phyloP scores from a whole-genome alignment of 2,113 vertebrate genomes.

The Nicator chloris region DNA sequence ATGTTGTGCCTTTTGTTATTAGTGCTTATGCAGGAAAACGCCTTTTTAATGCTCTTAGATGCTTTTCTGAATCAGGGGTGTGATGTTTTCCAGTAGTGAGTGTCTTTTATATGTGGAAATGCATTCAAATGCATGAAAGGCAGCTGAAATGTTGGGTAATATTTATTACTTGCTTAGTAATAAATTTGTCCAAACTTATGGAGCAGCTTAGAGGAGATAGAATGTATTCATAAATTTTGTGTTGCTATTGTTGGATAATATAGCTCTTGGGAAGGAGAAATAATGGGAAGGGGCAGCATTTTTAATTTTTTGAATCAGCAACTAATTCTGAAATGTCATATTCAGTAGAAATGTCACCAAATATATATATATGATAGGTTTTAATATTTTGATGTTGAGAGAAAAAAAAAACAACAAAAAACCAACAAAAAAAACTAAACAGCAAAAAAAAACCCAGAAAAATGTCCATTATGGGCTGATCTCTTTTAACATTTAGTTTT shows the following conservation, averaged over 20 bases:
- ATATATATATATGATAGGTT: background rate
- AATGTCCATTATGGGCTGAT: background rate
- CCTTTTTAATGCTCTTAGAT: background rate
- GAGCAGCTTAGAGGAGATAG: background rate
- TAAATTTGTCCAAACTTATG: background rate
- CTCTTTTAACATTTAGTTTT: background rate
- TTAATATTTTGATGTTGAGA: background rate
- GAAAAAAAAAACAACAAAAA: background rate
- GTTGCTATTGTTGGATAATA: background rate
- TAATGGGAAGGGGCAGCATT: background rate
- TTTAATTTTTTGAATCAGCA: background rate
- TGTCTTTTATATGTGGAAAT: background rate
- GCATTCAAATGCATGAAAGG: background rate
- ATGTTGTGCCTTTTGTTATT: background rate
- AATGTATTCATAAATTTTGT: background rate
- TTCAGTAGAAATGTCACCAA: background rate
- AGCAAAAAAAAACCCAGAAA: background rate
- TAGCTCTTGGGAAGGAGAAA: background rate
- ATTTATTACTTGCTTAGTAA: background rate
- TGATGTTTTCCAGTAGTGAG: background rate
- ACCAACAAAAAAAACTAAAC: background rate
- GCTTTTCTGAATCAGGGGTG: background rate
- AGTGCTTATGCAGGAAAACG: background rate
- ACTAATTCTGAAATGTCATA: background rate
- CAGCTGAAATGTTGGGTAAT: background rate